phyloP scores from a whole-genome alignment of 2,113 vertebrate species.

The Gobiocypris rarus region DNA sequence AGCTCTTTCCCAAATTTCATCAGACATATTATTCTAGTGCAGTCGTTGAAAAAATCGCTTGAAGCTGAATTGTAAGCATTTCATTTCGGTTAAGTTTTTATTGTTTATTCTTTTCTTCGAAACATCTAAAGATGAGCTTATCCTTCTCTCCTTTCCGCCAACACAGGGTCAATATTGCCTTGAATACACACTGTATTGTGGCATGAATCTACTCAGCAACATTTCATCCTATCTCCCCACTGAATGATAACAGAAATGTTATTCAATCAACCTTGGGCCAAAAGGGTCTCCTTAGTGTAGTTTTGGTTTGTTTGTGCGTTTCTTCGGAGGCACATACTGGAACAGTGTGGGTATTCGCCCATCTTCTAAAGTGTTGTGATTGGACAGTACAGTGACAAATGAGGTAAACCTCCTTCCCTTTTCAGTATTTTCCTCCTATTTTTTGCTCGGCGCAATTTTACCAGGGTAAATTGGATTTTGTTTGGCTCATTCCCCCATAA shows the following conservation, averaged over 20 bases:
- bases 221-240: slow-evolving; percentile 42
- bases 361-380: slow-evolving; percentile 68
- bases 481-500: slow-evolving; percentile 62
- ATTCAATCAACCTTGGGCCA: slow-evolving; percentile 44
- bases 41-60: slow-evolving; percentile 30
- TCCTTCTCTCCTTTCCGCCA: slow-evolving; percentile 26
- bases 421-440: slow-evolving; percentile 24
- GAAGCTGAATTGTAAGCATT: slow-evolving; percentile 28
- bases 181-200: slow-evolving; percentile 61
- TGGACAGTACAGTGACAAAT: slow-evolving; percentile 72
- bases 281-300: slow-evolving; percentile 49
- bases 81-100: slow-evolving; percentile 8
- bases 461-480: slow-evolving; percentile 74
- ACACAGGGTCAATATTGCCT: slow-evolving; percentile 57
- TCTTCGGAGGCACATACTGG: slow-evolving; percentile 59
- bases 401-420: slow-evolving; percentile 59
- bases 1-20: background rate
- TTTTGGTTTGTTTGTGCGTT: slow-evolving; percentile 57
- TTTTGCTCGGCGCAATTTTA: slow-evolving; percentile 66
- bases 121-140: slow-evolving; percentile 8
- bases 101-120: background rate
- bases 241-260: slow-evolving; percentile 39
- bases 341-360: slow-evolving; percentile 68
- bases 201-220: slow-evolving; percentile 43
- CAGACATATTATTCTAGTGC: background rate